Percentiles rank a stretch among this genome's conserved stretches.
phyloP scores from a whole-genome alignment of 2,888 invertebrate genomes.

The Erynnis tages region DNA sequence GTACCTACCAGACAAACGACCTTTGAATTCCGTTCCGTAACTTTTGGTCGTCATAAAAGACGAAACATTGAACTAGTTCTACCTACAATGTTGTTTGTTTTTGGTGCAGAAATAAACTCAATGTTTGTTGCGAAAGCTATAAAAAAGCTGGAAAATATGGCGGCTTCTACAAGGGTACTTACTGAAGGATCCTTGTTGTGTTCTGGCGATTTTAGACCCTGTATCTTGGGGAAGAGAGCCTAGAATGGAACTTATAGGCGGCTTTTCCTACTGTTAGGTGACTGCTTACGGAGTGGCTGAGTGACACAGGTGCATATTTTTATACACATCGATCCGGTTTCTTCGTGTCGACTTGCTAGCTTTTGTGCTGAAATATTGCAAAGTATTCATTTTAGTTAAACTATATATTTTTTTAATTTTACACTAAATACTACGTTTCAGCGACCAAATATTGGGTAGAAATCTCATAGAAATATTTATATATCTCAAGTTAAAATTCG shows the following conservation, averaged over 20 bases:
- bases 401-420: background rate
- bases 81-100: background rate
- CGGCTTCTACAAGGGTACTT: constrained; percentile 6
- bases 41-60: background rate
- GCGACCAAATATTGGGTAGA: too few species aligned
- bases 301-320: constrained; percentile 15
- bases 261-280: constrained; percentile 6
- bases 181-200: background rate
- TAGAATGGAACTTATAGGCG: background rate
- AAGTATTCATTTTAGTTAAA: background rate
- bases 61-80: background rate
- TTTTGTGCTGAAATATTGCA: background rate
- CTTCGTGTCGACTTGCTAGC: background rate
- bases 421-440: too few species aligned
- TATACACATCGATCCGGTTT: constrained; percentile 13
- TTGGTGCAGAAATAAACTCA: background rate
- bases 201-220: background rate
- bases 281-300: constrained; percentile 1
- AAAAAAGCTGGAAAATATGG: constrained; percentile 12
- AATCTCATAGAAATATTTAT: too few species aligned
- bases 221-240: background rate
- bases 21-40: too few species aligned
- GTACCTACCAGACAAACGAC: too few species aligned
- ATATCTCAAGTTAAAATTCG: too few species aligned
- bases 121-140: background rate